Evolutionary conservation across 2,888 invertebrate species (phyloP).

Genomic region (Calameuta filiformis): DNA sequence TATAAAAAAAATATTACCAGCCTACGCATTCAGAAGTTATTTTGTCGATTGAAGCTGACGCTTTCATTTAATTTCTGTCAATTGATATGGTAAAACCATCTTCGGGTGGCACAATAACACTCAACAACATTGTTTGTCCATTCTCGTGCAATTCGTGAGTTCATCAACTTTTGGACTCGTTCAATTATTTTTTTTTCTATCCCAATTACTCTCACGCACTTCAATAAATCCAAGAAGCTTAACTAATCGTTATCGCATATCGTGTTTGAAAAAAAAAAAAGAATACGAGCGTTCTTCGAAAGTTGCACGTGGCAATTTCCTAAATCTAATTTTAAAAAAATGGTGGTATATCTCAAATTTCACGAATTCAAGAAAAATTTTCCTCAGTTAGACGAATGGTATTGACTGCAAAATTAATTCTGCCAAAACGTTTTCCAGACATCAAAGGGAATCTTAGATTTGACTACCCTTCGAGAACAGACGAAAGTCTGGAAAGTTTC

Average conservation of each 20-base stretch:
- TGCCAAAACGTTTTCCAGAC: not conserved
- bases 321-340: not conserved
- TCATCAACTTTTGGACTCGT: not conserved
- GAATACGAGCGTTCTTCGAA: not conserved
- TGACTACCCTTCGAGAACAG: not conserved
- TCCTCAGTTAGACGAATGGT: not conserved
- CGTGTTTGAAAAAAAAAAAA: not conserved
- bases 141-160: not conserved
- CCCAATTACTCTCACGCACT: not conserved
- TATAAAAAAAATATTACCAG: not conserved
- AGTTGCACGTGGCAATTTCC: not conserved
- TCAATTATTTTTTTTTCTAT: not conserved
- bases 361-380: not conserved
- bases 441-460: not conserved
- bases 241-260: not conserved
- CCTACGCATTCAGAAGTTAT: not conserved
- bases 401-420: not conserved
- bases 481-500: not conserved
- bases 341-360: no score
- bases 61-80: no score
- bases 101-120: no score
- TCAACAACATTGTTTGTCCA: not conserved
- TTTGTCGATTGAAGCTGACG: no score
- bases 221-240: not conserved
- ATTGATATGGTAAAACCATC: no score